Evolutionary conservation across 2,888 invertebrate genomes (phyloP), one percentile per base, ranked within the genome.

Genomic region (Pyralis farinalis): DNA sequence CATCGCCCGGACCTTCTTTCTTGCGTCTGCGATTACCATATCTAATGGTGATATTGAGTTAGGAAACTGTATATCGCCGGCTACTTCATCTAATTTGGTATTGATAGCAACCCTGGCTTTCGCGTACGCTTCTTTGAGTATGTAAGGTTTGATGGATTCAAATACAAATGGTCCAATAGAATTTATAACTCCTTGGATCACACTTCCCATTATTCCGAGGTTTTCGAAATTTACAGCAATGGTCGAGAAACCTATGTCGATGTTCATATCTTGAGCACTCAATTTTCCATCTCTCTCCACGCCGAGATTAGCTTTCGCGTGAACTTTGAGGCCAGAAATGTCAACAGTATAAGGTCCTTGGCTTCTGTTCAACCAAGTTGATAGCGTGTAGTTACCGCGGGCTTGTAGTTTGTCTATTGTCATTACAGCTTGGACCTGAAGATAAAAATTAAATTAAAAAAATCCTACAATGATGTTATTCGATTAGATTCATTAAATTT

Each of bases 11-110:
- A 97, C 93, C 62, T 93, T 91, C 53, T 93, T 93, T 7, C 96
- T 90, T 0, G 91, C 91, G 62, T 95, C 94, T 0, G 94, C 92
- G 29, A 97, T 91, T 1, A 94, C 92, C 91, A 95, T 94, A 65
- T 97, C 97, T 43, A 96, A 86, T 0, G 96, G 96, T 8, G 96
- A 94, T 55, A 96, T 94, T 0, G 96, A 96, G 70, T 96, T 96
- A 0, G 96, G 95, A 60, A 96, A 94, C 42, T 91, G 92, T 59
- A 94, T 93, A 40, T 91, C 91, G 0, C 91, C 91, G 8, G 94
- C 92, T 8, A 95, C 65, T 55, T 93, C 91, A 10, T 92, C 91
- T 16, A 96, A 90, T 67, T 95, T 92, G 8, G 91, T 90, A 67
- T 97, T 95, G 1, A 97, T 92, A 69, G 94, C 94, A 1, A 85